Base-by-base conservation (phyloP, 1,140 invertebrate species). In the Drosophila sechellia region DNA sequence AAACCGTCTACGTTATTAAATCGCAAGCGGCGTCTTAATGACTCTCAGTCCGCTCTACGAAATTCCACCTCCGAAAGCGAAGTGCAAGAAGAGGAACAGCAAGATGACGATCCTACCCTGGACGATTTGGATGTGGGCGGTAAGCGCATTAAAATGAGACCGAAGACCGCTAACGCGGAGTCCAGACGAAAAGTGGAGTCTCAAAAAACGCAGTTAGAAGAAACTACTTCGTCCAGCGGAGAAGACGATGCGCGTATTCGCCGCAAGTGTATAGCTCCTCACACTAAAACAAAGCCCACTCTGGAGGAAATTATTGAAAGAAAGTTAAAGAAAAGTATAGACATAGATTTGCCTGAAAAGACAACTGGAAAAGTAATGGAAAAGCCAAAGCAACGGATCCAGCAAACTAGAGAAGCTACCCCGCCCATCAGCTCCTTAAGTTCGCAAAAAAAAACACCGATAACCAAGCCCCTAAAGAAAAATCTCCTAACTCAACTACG, bases 141-240 rank as follows among this genome's bases (percentile, higher is more conserved):
- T 1, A 95, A 95, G 64, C 90, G 93, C 11, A 93, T 93, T 70
- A 94, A 93, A 54, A 90, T 94, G 46, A 85, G 93, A 3, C 93
- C 92, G 0, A 95, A 94, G 70, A 84, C 90, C 1, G 80, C 93
- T 0, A 94, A 95, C 75, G 79, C 90, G 4, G 92, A 94, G 13
- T 61, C 94, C 5, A 86, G 94, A 15, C 94, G 93, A 54, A 94
- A 93, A 42, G 91, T 95, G 0, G 95, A 95, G 72, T 93, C 66
- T 53, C 95, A 71, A 93, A 94, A 90, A 69, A 79, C 78, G 3
- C 75, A 93, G 60, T 92, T 93, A 39, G 93, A 93, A 64, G 93
- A 93, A 65, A 94, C 93, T 20, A 95, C 93, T 76, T 91, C 89
- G 0, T 91, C 90, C 6, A 89, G 83, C 13, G 86, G 81, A 5